phyloP scores from a whole-genome alignment of 2,113 vertebrate genomes.

The Gobius niger region DNA sequence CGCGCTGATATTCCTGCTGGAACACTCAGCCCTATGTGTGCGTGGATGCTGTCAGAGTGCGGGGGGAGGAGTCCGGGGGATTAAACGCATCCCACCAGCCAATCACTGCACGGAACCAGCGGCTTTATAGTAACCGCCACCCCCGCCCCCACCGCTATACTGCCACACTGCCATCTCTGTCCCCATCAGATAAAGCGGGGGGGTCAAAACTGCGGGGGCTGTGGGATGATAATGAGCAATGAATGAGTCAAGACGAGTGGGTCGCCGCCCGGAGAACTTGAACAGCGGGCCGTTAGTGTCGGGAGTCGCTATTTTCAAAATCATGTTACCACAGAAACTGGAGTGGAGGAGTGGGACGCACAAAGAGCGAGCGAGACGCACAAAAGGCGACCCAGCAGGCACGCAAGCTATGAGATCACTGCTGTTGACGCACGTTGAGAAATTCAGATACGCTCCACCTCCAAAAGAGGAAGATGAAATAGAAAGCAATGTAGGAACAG shows the following conservation, averaged over 20 bases:
- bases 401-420: constrained; percentile 17
- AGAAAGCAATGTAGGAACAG: not conserved
- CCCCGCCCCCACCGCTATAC: constrained; percentile 58
- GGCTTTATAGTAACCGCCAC: constrained; percentile 72
- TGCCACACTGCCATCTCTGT: constrained; percentile 22
- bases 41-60: constrained; percentile 74
- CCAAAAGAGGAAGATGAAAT: not conserved
- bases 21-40: constrained; percentile 77
- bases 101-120: constrained; percentile 75
- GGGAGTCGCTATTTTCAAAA: constrained; percentile 65
- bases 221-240: constrained; percentile 78
- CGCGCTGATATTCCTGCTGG: constrained; percentile 83
- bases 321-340: constrained; percentile 64
- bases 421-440: not conserved
- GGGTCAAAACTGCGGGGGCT: constrained; percentile 54
- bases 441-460: constrained; percentile 7
- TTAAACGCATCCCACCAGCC: constrained; percentile 83
- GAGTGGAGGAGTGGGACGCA: constrained; percentile 18
- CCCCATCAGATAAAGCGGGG: constrained; percentile 60
- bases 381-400: constrained; percentile 27
- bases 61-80: constrained; percentile 71
- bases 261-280: constrained; percentile 51
- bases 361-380: constrained; percentile 13
- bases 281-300: constrained; percentile 59
- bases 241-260: constrained; percentile 74